phyloP scores from a whole-genome alignment of 2,113 vertebrate genomes.

The Isurus oxyrinchus region DNA sequence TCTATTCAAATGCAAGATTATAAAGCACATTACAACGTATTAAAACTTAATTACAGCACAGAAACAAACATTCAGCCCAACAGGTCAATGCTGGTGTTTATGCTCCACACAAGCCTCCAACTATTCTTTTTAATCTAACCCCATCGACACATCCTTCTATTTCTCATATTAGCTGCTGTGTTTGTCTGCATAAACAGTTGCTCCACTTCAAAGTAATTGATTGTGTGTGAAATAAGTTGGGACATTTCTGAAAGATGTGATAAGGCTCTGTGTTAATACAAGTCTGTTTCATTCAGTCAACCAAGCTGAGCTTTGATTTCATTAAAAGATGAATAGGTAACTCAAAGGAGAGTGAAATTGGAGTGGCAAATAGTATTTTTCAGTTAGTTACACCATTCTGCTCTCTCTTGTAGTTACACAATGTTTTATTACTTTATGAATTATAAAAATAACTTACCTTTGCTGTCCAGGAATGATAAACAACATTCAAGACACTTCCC shows the following conservation, averaged over 20 bases:
- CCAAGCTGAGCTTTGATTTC: background rate
- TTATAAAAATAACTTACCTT: background rate
- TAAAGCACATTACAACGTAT: background rate
- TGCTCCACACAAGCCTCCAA: background rate
- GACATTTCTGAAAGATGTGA: background rate
- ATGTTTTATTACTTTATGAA: slow-evolving; percentile 5
- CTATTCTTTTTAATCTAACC: background rate
- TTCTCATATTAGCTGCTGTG: background rate
- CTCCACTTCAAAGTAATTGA: background rate
- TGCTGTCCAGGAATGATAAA: background rate
- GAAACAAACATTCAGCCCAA: background rate
- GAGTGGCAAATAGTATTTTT: background rate
- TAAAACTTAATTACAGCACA: background rate
- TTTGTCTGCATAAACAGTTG: background rate
- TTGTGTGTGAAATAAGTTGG: background rate
- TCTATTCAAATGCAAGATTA: background rate
- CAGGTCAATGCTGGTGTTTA: background rate
- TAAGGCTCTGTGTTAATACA: background rate
- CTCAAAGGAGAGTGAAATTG: background rate
- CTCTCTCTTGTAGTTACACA: background rate
- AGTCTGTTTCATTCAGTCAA: background rate
- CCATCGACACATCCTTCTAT: background rate
- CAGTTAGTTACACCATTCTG: background rate
- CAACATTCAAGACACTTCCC: background rate
- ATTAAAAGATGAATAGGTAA: background rate